These are phyloP conservation scores for Galeopsomyia nigrocyanea DNA, from an alignment of 2,888 invertebrate genomes.

Conservation along the genomic window DNA sequence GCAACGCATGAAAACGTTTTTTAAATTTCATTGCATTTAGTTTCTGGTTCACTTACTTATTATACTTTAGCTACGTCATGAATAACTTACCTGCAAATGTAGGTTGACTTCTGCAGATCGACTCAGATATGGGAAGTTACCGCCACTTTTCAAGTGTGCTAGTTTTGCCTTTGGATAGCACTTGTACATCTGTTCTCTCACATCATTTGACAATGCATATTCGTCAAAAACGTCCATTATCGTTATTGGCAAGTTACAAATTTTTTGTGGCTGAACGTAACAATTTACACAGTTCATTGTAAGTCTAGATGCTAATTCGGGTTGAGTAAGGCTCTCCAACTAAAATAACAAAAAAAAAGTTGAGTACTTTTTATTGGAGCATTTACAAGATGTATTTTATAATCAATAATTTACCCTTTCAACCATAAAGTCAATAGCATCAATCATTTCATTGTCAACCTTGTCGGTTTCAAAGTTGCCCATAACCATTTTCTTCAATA, in stretches of 20 bases:
- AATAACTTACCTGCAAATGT: slow-evolving; percentile 79
- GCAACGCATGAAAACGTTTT: too few species aligned
- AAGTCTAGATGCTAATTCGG: slow-evolving; percentile 87
- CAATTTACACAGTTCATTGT: slow-evolving; percentile 88
- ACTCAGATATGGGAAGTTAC: slow-evolving; percentile 92
- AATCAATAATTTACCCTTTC: slow-evolving; percentile 76
- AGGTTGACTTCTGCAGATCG: slow-evolving; percentile 90
- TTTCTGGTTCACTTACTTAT: too few species aligned
- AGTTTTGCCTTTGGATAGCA: slow-evolving; percentile 88
- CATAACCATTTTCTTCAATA: slow-evolving; percentile 90
- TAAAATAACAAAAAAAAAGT: slow-evolving; percentile 60
- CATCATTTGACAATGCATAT: slow-evolving; percentile 82
- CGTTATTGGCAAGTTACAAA: slow-evolving; percentile 80
- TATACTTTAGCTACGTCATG: too few species aligned
- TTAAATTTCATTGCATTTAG: too few species aligned
- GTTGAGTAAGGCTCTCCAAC: slow-evolving; percentile 86
- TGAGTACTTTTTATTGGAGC: slow-evolving; percentile 20
- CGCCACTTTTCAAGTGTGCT: slow-evolving; percentile 89
- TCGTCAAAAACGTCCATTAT: slow-evolving; percentile 92
- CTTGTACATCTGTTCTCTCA: slow-evolving; percentile 86
- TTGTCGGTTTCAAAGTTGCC: slow-evolving; percentile 83
- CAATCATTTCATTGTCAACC: slow-evolving; percentile 82
- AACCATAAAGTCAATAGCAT: slow-evolving; percentile 92
- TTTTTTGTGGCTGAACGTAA: slow-evolving; percentile 82
- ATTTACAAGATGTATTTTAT: not conserved